Percentiles rank a stretch among this genome's conserved stretches.
phyloP scores from a whole-genome alignment of 53 echinoderm and acorn worm species.

The Zoroaster sp. region DNA sequence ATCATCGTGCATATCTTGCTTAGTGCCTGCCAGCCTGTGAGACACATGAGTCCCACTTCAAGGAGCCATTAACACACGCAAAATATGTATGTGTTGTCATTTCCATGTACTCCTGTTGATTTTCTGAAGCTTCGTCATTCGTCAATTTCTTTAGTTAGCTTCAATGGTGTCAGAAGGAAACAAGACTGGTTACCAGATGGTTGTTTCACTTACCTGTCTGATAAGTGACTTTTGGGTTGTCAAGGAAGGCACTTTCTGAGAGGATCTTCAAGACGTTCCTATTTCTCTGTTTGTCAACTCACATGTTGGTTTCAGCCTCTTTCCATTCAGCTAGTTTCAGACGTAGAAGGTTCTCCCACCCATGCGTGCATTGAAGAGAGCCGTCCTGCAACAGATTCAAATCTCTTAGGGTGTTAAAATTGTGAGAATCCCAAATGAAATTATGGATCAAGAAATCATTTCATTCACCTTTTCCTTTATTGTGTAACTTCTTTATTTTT shows the following conservation, averaged over 20 bases:
- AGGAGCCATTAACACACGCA: constrained; percentile 28
- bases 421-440: constrained; percentile 34
- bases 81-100: constrained; percentile 56
- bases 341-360: constrained; percentile 55
- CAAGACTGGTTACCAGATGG: constrained; percentile 67
- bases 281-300: constrained; percentile 19
- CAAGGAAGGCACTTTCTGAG: constrained; percentile 21
- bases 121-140: not conserved
- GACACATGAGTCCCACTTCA: constrained; percentile 53
- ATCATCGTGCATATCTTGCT: constrained; percentile 19
- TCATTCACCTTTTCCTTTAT: not conserved
- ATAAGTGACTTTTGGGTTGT: constrained; percentile 64
- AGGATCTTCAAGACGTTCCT: constrained; percentile 30
- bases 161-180: constrained; percentile 60
- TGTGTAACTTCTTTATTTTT: constrained; percentile 57
- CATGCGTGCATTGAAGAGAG: constrained; percentile 69
- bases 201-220: constrained; percentile 75
- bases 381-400: constrained; percentile 34
- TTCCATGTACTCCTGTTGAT: not conserved
- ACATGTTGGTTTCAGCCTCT: constrained; percentile 2
- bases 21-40: constrained; percentile 66
- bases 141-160: constrained; percentile 42
- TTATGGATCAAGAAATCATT: constrained; percentile 34
- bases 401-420: constrained; percentile 45
- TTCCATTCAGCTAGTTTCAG: constrained; percentile 38